Percentiles rank a stretch among this genome's conserved stretches.
Evolutionary conservation across 2,113 vertebrate genomes (phyloP).

Genomic region (Ariopsis seemanni): DNA sequence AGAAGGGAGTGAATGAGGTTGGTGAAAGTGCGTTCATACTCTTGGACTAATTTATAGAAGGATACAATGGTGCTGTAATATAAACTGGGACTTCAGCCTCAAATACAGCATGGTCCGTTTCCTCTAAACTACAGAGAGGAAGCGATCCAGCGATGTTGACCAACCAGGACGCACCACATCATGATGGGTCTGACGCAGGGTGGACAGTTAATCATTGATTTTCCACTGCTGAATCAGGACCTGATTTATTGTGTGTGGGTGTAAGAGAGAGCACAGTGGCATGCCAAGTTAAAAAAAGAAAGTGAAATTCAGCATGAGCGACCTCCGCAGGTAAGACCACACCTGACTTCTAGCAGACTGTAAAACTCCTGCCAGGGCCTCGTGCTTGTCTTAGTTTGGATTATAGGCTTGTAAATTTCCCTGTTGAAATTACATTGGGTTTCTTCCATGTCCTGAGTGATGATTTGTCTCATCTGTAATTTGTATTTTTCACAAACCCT

Average conservation of each 20-base stretch:
- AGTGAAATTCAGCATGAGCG: background rate
- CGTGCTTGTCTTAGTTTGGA: conserved; percentile 5
- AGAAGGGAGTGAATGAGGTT: background rate
- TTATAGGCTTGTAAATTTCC: conserved; percentile 4
- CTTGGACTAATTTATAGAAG: conserved; percentile 7
- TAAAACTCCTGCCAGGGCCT: background rate
- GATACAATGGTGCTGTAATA: conserved; percentile 7
- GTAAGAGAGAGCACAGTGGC: background rate
- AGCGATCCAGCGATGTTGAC: background rate
- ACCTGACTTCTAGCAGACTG: conserved; percentile 2
- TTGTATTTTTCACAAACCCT: background rate
- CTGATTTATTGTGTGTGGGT: conserved; percentile 4
- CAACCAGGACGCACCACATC: background rate
- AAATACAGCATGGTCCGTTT: background rate
- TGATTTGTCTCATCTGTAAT: conserved; percentile 15
- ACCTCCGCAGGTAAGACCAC: conserved; percentile 18
- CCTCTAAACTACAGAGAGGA: background rate
- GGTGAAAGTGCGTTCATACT: conserved; percentile 3
- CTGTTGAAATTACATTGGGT: background rate
- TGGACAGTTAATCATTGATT: conserved; percentile 33
- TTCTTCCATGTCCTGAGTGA: conserved; percentile 1
- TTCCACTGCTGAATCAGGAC: conserved; percentile 25
- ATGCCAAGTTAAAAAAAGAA: background rate
- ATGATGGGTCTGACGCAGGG: background rate
- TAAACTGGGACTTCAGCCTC: background rate